Percentiles rank a stretch among this genome's conserved stretches.
Evolutionary conservation across 1,140 invertebrate species (phyloP).

Genomic region (Drosophila kikkawai): DNA sequence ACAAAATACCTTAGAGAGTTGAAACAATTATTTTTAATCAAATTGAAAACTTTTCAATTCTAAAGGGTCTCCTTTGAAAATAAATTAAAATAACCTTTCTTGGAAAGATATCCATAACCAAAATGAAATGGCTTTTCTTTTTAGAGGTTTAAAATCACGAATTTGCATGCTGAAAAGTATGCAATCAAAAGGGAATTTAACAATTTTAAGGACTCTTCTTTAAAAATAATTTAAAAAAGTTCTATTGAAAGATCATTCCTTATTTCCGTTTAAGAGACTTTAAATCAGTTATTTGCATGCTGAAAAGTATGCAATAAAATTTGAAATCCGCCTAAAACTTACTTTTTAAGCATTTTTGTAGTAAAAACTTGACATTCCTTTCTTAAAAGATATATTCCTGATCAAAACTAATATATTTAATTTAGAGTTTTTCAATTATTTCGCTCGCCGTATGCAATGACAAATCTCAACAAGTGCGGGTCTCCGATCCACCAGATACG

Average conservation of each 20-base stretch:
- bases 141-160: background rate
- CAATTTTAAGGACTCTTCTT: too few species aligned
- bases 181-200: background rate
- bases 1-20: background rate
- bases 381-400: background rate
- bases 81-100: too few species aligned
- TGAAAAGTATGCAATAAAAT: background rate
- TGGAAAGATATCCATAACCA: too few species aligned
- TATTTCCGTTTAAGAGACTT: too few species aligned
- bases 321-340: background rate
- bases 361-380: too few species aligned
- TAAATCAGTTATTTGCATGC: background rate
- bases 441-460: conserved; percentile 12
- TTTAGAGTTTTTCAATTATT: background rate
- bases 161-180: background rate
- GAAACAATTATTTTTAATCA: background rate
- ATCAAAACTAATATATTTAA: background rate
- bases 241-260: too few species aligned
- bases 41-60: background rate
- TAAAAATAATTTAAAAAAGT: too few species aligned
- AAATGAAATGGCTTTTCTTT: too few species aligned
- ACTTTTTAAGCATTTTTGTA: too few species aligned
- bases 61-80: too few species aligned
- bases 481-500: conserved; percentile 17
- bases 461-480: conserved; percentile 32